Base-by-base conservation (phyloP, 2,113 vertebrate species). In the Cardinalis cardinalis region DNA sequence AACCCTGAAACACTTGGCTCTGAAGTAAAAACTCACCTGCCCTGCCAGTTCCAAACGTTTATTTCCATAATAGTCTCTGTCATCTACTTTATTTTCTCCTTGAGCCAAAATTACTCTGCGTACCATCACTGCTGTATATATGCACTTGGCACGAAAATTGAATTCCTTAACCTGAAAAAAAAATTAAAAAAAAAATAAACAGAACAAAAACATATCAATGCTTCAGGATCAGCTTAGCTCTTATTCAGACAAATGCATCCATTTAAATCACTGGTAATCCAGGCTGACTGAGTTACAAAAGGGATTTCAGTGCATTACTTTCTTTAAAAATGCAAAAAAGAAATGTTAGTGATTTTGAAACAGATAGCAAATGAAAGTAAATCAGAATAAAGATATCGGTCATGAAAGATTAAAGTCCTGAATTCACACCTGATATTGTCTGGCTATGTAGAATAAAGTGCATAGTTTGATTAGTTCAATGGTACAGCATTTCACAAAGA, bases 51-150 rank as follows among this genome's bases (percentile, higher is more conserved):
- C 99, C 88, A 99, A 96, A 91, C 99, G 98, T 93, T 99, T 99
- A 97, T 99, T 99, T 59, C 99, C 99, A 40, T 99, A 99, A 95
- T 99, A 99, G 96, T 99, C 99, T 91, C 99, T 97, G 97, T 99
- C 99, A 15, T 99, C 99, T 56, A 99, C 99, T 95, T 99, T 99
- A 93, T 99, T 98, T 82, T 98, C 98, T 58, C 99, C 99, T 95
- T 99, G 99, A 92, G 99, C 99, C 94, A 99, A 97, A 94, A 99
- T 99, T 36, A 99, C 99, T 87, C 99, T 98, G 81, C 99, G 98
- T 25, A 99, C 99, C 99, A 99, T 99, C 89, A 99, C 99, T 18
- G 99, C 99, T 40, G 99, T 98, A 95, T 99, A 99, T 91, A 99
- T 99, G 79, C 99, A 99, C 91, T 99, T 99, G 8, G 99, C 98